Base-by-base conservation (phyloP, 2,888 invertebrate genomes). In the Thyatira batis region DNA sequence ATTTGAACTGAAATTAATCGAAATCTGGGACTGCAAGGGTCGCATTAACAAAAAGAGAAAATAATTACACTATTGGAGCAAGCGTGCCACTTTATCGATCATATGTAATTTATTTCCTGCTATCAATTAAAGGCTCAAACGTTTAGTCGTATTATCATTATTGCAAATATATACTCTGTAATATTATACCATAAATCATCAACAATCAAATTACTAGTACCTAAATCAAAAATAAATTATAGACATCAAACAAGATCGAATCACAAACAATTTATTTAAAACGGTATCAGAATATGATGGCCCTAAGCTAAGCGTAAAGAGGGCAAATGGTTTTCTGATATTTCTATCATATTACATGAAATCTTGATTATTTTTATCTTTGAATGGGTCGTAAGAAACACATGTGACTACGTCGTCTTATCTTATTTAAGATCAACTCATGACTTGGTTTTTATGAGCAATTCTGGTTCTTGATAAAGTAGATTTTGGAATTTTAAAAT, bases 331-430 rank as follows among this genome's bases (percentile, higher is more conserved):
- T 48, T 48, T 27, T 27, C 48, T 48, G 48, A 48, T 48, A 28
- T 48, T 48, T 17, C 28, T 27, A 48, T 46, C 46, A 9, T 46
- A 25, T 25, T 46, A n/a, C 10, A 46, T 13, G 23, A 25, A 13
- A 48, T 17, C 27, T 28, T 48, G 27, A 48, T 48, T 13, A 27
- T 13, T n/a, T 46, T 46, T 48, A 48, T 48, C 27, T 28, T 27
- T 20, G 11, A 45, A 45, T 11, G 5, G 11, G 27, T 27, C 27
- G 17, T 48, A 48, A 21, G 48, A 27, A 28, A 20, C 48, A 27
- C 48, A 39, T 17, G 48, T 48, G 48, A 27, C 20, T 27, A 10
- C 23, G 5, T 20, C 27, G 2, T 25, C 20, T 48, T 48, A 48
- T 27, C 23, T 46, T 46, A 27, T 39, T 39, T 39, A 39, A 39